Conservation (phyloP, 1,140 invertebrate genomes). For the Aphelinus certus region DNA sequence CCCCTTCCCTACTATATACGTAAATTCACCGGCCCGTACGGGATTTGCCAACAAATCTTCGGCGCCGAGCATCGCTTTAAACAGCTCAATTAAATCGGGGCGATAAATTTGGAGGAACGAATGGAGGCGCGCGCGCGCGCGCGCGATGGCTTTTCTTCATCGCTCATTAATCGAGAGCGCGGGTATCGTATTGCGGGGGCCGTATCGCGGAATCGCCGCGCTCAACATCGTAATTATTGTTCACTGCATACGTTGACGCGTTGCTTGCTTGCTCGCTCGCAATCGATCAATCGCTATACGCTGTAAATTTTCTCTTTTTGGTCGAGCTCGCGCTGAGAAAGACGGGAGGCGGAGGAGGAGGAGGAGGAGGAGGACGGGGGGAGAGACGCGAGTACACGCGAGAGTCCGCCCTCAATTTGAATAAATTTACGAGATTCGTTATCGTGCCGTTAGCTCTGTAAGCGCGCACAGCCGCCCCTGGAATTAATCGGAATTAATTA, state of each 20-base stretch:
- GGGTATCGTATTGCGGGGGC: too few species aligned
- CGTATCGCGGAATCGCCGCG: too few species aligned
- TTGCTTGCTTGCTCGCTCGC: neutral
- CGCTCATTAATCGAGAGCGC: too few species aligned
- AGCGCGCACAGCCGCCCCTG: neutral
- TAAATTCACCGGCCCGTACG: too few species aligned
- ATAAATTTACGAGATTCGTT: constrained; percentile 37
- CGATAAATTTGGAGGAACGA: neutral
- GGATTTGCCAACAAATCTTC: too few species aligned
- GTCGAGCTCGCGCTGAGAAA: neutral
- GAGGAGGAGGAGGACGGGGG: neutral
- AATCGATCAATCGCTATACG: constrained; percentile 1
- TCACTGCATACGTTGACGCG: constrained; percentile 4
- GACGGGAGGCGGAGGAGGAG: neutral
- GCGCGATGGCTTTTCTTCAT: too few species aligned
- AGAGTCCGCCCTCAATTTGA: constrained; percentile 25
- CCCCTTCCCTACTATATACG: too few species aligned
- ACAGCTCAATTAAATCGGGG: neutral
- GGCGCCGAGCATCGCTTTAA: too few species aligned
- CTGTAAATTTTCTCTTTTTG: neutral
- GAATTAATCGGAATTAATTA: constrained; percentile 39
- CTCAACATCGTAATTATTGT: constrained; percentile 2
- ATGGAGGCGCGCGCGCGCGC: too few species aligned
- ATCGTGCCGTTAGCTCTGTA: neutral
- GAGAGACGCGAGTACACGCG: neutral